These are phyloP conservation scores for Drosophila saltans DNA, from an alignment of 1,140 invertebrate genomes.

Conservation along the genomic window DNA sequence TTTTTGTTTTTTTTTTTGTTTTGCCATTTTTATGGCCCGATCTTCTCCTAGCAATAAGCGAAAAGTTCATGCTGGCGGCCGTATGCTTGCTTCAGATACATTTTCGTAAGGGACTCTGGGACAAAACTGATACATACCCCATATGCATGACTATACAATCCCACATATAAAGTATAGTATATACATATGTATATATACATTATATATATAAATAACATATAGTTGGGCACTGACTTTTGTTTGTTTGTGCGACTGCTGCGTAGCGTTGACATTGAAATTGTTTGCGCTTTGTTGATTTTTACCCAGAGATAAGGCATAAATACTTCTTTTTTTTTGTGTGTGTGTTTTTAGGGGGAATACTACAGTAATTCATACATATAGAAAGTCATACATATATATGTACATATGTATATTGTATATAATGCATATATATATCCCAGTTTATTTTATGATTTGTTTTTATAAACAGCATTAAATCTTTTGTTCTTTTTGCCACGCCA, in stretches of 20 bases:
- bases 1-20: slow-evolving; percentile 42
- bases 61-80: slow-evolving; percentile 61
- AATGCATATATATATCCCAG: slow-evolving; percentile 20
- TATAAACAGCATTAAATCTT: slow-evolving; percentile 56
- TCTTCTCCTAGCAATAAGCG: slow-evolving; percentile 66
- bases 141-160: slow-evolving; percentile 1
- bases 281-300: slow-evolving; percentile 76
- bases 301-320: slow-evolving; percentile 76
- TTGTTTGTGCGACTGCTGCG: slow-evolving; percentile 28
- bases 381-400: neutral
- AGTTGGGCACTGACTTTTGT: slow-evolving; percentile 74
- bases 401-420: slow-evolving; percentile 22
- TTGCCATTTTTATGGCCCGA: slow-evolving; percentile 65
- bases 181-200: slow-evolving; percentile 3
- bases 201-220: slow-evolving; percentile 34
- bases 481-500: slow-evolving; percentile 5
- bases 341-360: slow-evolving; percentile 6
- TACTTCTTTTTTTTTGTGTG: slow-evolving; percentile 52
- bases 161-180: neutral
- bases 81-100: slow-evolving; percentile 17
- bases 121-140: slow-evolving; percentile 10
- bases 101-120: slow-evolving; percentile 49
- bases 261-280: slow-evolving; percentile 79
- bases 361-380: slow-evolving; percentile 1
- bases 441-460: slow-evolving; percentile 64